phyloP scores from a whole-genome alignment of 2,113 vertebrate genomes.

The Siphamia tubifer region DNA sequence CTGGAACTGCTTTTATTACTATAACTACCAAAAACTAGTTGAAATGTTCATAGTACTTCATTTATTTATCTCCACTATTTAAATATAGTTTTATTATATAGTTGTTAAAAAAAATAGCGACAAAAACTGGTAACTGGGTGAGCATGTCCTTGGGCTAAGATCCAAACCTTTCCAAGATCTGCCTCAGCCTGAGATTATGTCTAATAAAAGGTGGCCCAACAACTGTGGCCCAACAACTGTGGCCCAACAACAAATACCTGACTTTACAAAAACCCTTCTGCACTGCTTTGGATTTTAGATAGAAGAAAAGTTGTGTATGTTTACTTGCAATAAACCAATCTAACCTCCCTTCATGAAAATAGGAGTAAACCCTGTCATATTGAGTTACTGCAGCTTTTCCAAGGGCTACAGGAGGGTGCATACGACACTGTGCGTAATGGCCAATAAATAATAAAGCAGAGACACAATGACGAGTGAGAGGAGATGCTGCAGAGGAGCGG shows the following conservation, averaged over 20 bases:
- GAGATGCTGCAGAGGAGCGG: not conserved
- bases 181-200: too few species aligned
- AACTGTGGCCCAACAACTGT: not conserved
- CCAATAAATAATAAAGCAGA: constrained; percentile 66
- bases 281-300: not conserved
- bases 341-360: not conserved
- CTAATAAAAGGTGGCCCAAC: not conserved
- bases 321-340: not conserved
- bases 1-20: too few species aligned
- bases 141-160: too few species aligned
- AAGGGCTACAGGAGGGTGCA: constrained; percentile 22
- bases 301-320: not conserved
- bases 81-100: too few species aligned
- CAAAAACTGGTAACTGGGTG: too few species aligned
- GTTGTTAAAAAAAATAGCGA: too few species aligned
- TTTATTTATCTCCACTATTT: too few species aligned
- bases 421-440: constrained; percentile 7
- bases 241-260: not conserved
- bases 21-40: too few species aligned
- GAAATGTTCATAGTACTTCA: too few species aligned
- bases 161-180: too few species aligned
- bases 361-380: not conserved
- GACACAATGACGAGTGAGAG: constrained; percentile 20
- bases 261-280: not conserved
- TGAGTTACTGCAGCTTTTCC: constrained; percentile 25